These are phyloP conservation scores for Apostichopus japonicus DNA, from an alignment of 35 echinoderm and acorn worm genomes.

Conservation along the genomic window DNA sequence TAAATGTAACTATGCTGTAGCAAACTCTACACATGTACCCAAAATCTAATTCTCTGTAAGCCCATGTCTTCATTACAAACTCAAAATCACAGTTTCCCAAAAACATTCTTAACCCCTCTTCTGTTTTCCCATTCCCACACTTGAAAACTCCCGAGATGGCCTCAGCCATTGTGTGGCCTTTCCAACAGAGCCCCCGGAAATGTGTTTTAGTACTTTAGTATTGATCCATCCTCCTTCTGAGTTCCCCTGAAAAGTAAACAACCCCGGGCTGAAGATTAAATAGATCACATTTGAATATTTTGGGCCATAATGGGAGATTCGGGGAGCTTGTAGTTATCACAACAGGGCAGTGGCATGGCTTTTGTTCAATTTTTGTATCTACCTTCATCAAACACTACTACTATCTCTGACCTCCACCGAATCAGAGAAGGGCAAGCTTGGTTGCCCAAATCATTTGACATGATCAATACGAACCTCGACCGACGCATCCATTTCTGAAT, in stretches of 20 bases:
- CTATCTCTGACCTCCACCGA: background rate
- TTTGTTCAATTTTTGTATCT: conserved; percentile 50
- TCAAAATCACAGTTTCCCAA: background rate
- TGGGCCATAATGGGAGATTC: conserved; percentile 49
- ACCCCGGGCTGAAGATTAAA: conserved; percentile 33
- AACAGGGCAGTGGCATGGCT: background rate
- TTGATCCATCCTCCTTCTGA: conserved; percentile 52
- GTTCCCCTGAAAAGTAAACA: conserved; percentile 34
- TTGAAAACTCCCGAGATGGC: background rate
- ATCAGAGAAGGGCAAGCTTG: background rate
- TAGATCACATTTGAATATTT: conserved; percentile 55
- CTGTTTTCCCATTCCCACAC: conserved; percentile 41
- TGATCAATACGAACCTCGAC: background rate
- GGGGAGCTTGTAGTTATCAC: conserved; percentile 24
- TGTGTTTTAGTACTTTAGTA: conserved; percentile 50
- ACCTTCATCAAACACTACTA: conserved; percentile 13
- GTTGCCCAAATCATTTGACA: background rate
- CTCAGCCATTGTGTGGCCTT: conserved; percentile 32
- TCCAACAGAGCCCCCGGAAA: background rate
- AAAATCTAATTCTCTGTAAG: conserved; percentile 1
- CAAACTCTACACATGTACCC: background rate
- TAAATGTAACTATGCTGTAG: background rate
- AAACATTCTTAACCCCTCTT: background rate
- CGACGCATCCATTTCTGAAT: background rate
- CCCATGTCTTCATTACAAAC: conserved; percentile 3